Conservation (phyloP, 2,797 vertebrate species). For the Cossypha dichroa region DNA sequence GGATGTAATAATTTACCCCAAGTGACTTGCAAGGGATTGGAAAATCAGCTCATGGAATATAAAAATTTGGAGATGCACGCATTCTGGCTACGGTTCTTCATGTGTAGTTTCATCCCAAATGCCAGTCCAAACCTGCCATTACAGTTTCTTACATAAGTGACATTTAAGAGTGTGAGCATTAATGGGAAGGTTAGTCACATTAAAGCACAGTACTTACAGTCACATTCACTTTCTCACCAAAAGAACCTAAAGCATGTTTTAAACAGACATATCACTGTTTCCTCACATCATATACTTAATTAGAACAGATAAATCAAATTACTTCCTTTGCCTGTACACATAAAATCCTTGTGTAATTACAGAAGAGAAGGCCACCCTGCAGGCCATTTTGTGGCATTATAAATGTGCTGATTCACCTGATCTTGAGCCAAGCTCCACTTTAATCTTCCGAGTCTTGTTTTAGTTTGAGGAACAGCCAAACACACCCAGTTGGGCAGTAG, state of each 20-base stretch:
- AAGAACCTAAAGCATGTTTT: neutral
- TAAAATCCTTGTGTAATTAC: constrained; percentile 26
- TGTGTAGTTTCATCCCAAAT: neutral
- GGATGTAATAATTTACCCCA: neutral
- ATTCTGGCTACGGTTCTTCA: neutral
- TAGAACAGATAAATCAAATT: constrained; percentile 44
- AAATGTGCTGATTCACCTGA: constrained; percentile 53
- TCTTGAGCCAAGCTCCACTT: constrained; percentile 40
- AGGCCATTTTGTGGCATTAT: constrained; percentile 38
- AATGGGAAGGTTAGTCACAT: neutral
- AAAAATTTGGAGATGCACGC: neutral
- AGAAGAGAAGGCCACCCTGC: constrained; percentile 26
- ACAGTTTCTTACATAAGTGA: neutral
- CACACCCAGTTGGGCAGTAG: constrained; percentile 21
- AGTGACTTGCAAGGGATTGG: neutral
- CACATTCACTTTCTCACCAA: neutral
- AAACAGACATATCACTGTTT: constrained; percentile 6
- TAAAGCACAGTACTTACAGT: neutral
- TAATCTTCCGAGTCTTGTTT: constrained; percentile 46
- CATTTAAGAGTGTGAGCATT: neutral
- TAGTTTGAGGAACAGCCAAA: constrained; percentile 47
- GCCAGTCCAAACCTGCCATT: neutral
- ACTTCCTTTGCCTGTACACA: constrained; percentile 18
- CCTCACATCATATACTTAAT: constrained; percentile 22
- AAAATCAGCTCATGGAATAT: neutral